These are phyloP conservation scores for Drosophila lacertosa DNA, from an alignment of 1,140 invertebrate genomes.

Conservation along the genomic window DNA sequence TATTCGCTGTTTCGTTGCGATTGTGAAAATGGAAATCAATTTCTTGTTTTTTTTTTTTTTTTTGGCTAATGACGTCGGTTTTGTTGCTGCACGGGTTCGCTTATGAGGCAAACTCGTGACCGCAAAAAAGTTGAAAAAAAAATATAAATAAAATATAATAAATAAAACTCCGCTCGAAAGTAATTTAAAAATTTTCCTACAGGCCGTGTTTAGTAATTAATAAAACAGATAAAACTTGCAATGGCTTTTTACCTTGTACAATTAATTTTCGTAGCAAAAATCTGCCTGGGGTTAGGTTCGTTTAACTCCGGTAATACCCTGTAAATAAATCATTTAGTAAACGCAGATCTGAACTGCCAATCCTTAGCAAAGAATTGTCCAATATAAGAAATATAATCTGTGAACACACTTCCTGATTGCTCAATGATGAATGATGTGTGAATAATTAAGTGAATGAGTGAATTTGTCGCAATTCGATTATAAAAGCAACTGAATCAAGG, in stretches of 20 bases:
- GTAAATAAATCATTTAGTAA: too few species aligned
- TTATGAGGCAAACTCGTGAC: constrained; percentile 33
- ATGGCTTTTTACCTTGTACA: not conserved
- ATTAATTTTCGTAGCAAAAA: constrained; percentile 4
- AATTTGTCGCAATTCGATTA: not conserved
- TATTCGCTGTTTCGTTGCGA: constrained; percentile 6
- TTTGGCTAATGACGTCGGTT: constrained; percentile 33
- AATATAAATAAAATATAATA: constrained; percentile 15
- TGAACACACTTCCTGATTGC: too few species aligned
- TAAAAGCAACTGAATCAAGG: not conserved
- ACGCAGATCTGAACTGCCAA: too few species aligned
- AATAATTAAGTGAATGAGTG: not conserved
- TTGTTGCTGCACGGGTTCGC: constrained; percentile 9
- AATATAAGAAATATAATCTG: too few species aligned
- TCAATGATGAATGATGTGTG: not conserved
- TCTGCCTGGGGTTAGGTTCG: too few species aligned
- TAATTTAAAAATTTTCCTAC: constrained; percentile 21
- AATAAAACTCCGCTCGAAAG: constrained; percentile 3
- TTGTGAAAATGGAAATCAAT: not conserved
- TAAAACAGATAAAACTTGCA: not conserved
- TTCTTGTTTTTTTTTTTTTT: constrained; percentile 13
- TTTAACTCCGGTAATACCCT: too few species aligned
- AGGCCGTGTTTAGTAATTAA: not conserved
- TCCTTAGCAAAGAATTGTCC: too few species aligned
- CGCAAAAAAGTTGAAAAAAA: constrained; percentile 22